A percentile compares a stretch with the other conserved stretches of the same genome.
These are phyloP conservation scores for Acanthoscelides obtectus DNA, from an alignment of 2,888 invertebrate species.

Conservation along the genomic window DNA sequence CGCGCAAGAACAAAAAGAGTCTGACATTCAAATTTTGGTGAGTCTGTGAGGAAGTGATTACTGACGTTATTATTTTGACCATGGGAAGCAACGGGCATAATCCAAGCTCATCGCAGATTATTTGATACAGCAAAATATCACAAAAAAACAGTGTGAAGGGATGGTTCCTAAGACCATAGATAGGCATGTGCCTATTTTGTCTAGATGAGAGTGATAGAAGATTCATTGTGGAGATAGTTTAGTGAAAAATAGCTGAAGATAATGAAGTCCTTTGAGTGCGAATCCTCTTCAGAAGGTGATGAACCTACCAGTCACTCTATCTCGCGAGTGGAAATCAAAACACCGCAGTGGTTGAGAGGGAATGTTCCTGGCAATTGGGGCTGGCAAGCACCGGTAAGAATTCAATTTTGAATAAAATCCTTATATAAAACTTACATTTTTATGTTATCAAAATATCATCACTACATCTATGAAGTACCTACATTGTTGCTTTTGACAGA, in stretches of 20 bases:
- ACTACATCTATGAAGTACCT: too few species aligned
- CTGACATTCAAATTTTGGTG: neutral
- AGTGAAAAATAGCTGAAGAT: slow-evolving; percentile 12
- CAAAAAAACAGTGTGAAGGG: neutral
- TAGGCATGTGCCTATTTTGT: too few species aligned
- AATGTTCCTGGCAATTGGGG: slow-evolving; percentile 41
- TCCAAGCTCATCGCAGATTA: neutral
- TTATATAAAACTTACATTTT: too few species aligned
- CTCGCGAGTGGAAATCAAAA: slow-evolving; percentile 42
- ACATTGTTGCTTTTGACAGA: too few species aligned
- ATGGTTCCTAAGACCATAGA: neutral
- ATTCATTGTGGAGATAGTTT: neutral
- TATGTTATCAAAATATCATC: too few species aligned
- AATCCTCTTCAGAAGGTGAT: slow-evolving; percentile 47
- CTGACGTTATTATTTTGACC: neutral
- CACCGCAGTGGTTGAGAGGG: slow-evolving; percentile 43
- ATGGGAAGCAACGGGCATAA: neutral
- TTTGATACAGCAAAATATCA: neutral
- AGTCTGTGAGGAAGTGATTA: neutral
- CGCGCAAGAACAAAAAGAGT: neutral
- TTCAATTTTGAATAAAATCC: neutral
- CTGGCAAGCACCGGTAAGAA: slow-evolving; percentile 43
- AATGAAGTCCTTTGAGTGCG: slow-evolving; percentile 49
- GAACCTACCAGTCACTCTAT: slow-evolving; percentile 46
- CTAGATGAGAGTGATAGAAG: neutral